Percentiles rank a stretch among this genome's conserved stretches.
Evolutionary conservation across 1,140 invertebrate genomes (phyloP).

Genomic region (Pseudoatta argentina): DNA sequence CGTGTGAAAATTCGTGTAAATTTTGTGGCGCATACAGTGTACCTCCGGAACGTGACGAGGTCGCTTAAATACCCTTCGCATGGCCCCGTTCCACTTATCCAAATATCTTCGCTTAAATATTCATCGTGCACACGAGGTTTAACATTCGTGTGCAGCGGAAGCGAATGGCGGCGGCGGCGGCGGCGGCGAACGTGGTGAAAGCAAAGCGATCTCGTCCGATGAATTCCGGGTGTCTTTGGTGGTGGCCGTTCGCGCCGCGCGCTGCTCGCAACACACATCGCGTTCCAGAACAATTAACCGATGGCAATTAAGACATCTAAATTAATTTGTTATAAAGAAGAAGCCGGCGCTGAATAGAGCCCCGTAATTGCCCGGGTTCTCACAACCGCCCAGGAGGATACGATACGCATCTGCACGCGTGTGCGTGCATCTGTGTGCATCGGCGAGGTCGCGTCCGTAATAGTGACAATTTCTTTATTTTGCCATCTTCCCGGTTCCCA

Average conservation of each 20-base stretch:
- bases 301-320: constrained; percentile 86
- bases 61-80: constrained; percentile 35
- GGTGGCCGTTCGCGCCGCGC: constrained; percentile 51
- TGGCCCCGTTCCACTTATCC: constrained; percentile 44
- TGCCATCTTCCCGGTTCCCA: constrained; percentile 82
- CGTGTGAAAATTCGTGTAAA: constrained; percentile 36
- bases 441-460: constrained; percentile 75
- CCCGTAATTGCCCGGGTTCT: constrained; percentile 85
- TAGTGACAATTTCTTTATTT: constrained; percentile 86
- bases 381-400: constrained; percentile 75
- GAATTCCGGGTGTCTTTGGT: constrained; percentile 73
- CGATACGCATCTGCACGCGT: constrained; percentile 41
- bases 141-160: constrained; percentile 66
- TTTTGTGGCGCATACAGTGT: constrained; percentile 25
- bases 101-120: constrained; percentile 55
- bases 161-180: constrained; percentile 2
- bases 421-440: constrained; percentile 58
- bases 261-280: constrained; percentile 41
- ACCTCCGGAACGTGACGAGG: constrained; percentile 26
- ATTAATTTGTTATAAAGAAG: constrained; percentile 83
- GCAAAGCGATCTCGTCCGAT: constrained; percentile 64
- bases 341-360: constrained; percentile 61
- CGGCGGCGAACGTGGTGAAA: constrained; percentile 60
- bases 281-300: constrained; percentile 83
- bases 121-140: constrained; percentile 42